Percentiles rank a stretch among this genome's conserved stretches.
These are phyloP conservation scores for Coreoperca whiteheadi DNA, from an alignment of 2,113 vertebrate species.

Conservation along the genomic window DNA sequence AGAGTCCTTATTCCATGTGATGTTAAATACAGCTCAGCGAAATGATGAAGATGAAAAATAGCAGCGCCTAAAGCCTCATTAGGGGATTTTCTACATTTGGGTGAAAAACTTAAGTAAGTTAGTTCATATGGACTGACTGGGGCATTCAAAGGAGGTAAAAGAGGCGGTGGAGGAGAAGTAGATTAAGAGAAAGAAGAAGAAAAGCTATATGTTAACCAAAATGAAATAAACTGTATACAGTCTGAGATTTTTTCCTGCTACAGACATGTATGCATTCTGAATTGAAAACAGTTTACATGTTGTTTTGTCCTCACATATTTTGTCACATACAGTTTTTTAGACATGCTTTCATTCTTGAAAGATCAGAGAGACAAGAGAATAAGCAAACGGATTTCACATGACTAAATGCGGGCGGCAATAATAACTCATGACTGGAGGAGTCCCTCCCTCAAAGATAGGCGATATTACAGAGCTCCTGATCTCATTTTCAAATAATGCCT, in stretches of 20 bases:
- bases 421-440: background rate
- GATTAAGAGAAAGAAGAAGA: background rate
- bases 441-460: background rate
- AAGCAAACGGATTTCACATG: background rate
- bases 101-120: slow-evolving; percentile 38
- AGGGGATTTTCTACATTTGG: slow-evolving; percentile 53
- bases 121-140: slow-evolving; percentile 1
- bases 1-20: slow-evolving; percentile 57
- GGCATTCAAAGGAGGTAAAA: slow-evolving; percentile 3
- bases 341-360: background rate
- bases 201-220: background rate
- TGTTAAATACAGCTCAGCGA: slow-evolving; percentile 58
- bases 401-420: background rate
- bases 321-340: background rate
- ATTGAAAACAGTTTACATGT: background rate
- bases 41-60: slow-evolving; percentile 64
- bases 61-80: slow-evolving; percentile 58
- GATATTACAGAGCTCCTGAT: background rate
- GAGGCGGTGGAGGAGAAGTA: background rate
- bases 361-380: background rate
- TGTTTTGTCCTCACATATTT: background rate
- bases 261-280: background rate
- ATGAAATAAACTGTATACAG: background rate
- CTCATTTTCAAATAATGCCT: background rate
- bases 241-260: background rate